phyloP scores from a whole-genome alignment of 2,888 invertebrate species.

The Caenorhabditis sp. region DNA sequence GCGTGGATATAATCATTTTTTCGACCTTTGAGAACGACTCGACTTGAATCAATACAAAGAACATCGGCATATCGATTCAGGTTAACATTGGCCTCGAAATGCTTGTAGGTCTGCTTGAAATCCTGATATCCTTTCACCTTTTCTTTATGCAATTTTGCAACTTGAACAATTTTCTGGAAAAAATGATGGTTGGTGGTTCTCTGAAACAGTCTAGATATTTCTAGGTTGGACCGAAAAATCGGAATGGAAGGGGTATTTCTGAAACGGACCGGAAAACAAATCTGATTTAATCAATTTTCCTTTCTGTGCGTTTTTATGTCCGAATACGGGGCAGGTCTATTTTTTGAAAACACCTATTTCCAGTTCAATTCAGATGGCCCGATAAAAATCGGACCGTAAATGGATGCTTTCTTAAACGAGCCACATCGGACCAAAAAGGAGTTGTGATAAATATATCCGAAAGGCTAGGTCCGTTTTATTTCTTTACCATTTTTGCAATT shows the following conservation, averaged over 20 bases:
- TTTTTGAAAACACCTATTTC: neutral
- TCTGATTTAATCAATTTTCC: no score
- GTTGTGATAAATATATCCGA: no score
- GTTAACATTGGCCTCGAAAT: conserved; percentile 27
- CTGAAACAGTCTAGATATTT: neutral
- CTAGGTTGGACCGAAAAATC: no score
- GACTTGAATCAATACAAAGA: conserved; percentile 43
- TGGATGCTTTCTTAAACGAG: no score
- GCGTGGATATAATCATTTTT: conserved; percentile 61
- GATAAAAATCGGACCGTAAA: neutral
- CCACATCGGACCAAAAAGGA: no score
- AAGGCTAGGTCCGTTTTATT: no score
- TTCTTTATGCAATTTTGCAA: conserved; percentile 27
- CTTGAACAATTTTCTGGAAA: conserved; percentile 24
- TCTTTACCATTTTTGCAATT: conserved; percentile 20
- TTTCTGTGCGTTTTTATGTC: no score
- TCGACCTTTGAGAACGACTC: conserved; percentile 48
- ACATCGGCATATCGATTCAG: conserved; percentile 45
- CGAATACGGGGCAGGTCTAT: no score
- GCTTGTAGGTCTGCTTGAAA: conserved; percentile 25
- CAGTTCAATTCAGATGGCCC: neutral
- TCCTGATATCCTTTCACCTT: conserved; percentile 33
- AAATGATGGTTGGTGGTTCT: neutral
- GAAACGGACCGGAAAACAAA: no score
- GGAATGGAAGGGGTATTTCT: no score